Evolutionary conservation across 2,797 vertebrate species (phyloP).

Genomic region (Pogonophryne albipinna): DNA sequence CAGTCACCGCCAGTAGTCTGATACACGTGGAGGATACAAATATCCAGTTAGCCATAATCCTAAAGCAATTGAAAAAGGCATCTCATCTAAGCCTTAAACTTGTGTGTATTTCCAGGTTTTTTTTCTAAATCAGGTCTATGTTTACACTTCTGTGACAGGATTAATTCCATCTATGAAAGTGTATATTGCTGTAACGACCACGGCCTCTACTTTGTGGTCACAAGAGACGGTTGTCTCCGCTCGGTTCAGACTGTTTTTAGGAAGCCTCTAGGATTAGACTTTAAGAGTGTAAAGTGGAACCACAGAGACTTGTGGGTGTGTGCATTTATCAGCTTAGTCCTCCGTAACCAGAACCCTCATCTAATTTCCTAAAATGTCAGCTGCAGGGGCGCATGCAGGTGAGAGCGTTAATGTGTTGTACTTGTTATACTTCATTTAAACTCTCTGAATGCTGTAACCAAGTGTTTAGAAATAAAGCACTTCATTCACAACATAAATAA

Average conservation of each 20-base stretch:
- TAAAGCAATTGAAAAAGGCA: conserved; percentile 26
- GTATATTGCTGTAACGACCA: conserved; percentile 33
- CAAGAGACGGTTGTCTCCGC: conserved; percentile 27
- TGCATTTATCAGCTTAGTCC: conserved; percentile 22
- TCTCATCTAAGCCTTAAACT: conserved; percentile 8
- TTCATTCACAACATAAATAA: not conserved
- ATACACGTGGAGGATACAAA: conserved; percentile 9
- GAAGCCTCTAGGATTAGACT: conserved; percentile 43
- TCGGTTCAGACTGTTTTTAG: conserved; percentile 42
- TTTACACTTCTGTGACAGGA: conserved; percentile 29
- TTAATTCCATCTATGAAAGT: conserved; percentile 49
- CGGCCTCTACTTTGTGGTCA: conserved; percentile 47
- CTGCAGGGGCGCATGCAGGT: conserved; percentile 11
- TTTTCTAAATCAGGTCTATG: conserved; percentile 14
- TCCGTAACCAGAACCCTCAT: not conserved
- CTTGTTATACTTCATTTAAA: not conserved
- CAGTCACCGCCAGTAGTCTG: conserved; percentile 22
- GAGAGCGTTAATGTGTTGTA: conserved; percentile 15
- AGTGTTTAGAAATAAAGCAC: not conserved
- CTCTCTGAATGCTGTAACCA: not conserved
- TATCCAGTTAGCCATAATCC: conserved; percentile 35
- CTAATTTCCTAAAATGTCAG: conserved; percentile 37
- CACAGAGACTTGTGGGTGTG: conserved; percentile 2
- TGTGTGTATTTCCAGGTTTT: not conserved
- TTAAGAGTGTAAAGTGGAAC: conserved; percentile 56